Conservation (phyloP, 2,797 vertebrate genomes). For the Urosaurus nigricauda region DNA sequence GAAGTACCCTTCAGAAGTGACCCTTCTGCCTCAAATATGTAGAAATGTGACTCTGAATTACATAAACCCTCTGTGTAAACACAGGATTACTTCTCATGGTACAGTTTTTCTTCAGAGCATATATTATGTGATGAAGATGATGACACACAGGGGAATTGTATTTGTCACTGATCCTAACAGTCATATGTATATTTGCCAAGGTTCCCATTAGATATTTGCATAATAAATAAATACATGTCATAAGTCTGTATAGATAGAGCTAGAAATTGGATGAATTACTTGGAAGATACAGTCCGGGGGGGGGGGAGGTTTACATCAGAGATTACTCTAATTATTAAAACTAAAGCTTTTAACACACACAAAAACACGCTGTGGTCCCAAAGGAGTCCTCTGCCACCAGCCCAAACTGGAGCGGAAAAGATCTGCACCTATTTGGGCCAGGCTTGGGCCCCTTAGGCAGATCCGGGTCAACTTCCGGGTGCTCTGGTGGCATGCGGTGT, state of each 20-base stretch:
- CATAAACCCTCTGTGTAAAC: slow-evolving; percentile 42
- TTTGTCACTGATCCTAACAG: background rate
- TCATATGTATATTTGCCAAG: background rate
- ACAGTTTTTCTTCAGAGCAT: background rate
- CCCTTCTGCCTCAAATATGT: slow-evolving; percentile 27
- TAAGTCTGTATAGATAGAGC: background rate
- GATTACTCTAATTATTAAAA: background rate
- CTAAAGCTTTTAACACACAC: background rate
- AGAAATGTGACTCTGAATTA: slow-evolving; percentile 43
- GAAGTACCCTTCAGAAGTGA: slow-evolving; percentile 52
- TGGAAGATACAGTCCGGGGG: background rate
- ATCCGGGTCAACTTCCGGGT: too few species aligned
- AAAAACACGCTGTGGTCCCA: too few species aligned
- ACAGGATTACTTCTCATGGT: background rate
- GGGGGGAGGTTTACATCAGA: background rate
- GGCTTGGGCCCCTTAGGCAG: too few species aligned
- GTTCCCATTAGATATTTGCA: background rate
- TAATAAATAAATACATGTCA: background rate
- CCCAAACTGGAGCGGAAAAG: too few species aligned
- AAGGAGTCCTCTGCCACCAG: too few species aligned
- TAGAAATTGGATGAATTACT: background rate
- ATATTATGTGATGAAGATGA: background rate
- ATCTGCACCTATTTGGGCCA: too few species aligned
- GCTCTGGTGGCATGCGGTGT: too few species aligned
- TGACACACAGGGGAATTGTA: background rate